Conservation (phyloP, 2,797 vertebrate genomes). For the Botia almorhae region DNA sequence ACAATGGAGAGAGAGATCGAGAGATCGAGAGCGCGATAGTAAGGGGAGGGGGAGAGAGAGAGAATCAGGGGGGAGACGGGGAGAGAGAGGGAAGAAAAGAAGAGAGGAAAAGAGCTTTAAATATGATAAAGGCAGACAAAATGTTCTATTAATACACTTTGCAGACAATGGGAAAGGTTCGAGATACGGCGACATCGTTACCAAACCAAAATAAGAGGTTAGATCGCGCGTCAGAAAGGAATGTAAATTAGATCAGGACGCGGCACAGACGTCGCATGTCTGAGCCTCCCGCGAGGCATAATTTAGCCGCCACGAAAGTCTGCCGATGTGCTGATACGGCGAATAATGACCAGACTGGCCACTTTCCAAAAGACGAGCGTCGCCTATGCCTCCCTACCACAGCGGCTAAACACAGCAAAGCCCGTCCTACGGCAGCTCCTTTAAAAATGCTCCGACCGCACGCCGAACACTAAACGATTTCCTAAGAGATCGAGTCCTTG, state of each 20-base stretch:
- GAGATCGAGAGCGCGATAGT: no score
- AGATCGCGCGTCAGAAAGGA: background rate
- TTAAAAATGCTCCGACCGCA: slow-evolving; percentile 60
- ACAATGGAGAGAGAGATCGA: no score
- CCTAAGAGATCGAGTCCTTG: slow-evolving; percentile 66
- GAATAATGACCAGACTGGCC: slow-evolving; percentile 47
- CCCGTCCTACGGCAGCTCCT: slow-evolving; percentile 50
- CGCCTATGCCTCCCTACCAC: slow-evolving; percentile 61
- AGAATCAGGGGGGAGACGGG: slow-evolving; percentile 72
- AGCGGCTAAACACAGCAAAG: slow-evolving; percentile 16
- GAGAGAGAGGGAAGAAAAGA: background rate
- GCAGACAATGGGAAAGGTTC: background rate
- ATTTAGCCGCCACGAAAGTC: slow-evolving; percentile 61
- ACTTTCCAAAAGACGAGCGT: slow-evolving; percentile 46
- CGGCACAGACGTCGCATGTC: background rate
- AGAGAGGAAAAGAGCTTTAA: background rate
- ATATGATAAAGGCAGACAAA: background rate
- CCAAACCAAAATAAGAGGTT: slow-evolving; percentile 1
- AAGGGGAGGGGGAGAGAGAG: slow-evolving; percentile 67
- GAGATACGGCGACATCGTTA: background rate
- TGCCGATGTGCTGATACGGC: slow-evolving; percentile 50
- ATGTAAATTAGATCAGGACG: background rate
- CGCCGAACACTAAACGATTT: slow-evolving; percentile 66
- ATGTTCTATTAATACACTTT: slow-evolving; percentile 18
- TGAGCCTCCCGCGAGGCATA: slow-evolving; percentile 29